Conservation (phyloP, 2,888 invertebrate genomes). For the Drosophila formosana region DNA sequence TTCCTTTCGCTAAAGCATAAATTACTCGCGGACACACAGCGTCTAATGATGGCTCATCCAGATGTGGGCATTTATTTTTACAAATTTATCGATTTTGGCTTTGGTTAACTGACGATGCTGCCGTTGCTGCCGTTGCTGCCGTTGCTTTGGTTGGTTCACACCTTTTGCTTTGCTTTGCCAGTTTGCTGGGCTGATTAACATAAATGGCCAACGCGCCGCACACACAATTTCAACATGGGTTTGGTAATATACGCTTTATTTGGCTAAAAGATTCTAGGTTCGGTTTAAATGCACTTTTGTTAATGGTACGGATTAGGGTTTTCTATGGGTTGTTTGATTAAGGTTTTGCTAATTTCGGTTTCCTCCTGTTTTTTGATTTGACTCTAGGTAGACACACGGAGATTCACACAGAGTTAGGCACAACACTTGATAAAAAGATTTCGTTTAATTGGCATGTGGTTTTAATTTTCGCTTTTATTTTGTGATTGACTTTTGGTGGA, state of each 20-base stretch:
- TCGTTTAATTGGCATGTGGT: constrained; percentile 39
- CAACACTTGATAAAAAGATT: constrained; percentile 15
- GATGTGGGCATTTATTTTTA: constrained; percentile 42
- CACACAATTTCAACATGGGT: constrained; percentile 13
- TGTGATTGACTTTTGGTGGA: constrained; percentile 28
- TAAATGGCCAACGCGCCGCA: constrained; percentile 15
- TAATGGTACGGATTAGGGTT: constrained; percentile 28
- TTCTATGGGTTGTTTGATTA: constrained; percentile 3
- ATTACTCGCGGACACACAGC: neutral
- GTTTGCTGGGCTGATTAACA: constrained; percentile 29
- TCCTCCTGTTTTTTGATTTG: constrained; percentile 6
- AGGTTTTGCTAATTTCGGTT: neutral
- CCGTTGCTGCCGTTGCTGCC: constrained; percentile 8
- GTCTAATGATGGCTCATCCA: constrained; percentile 6
- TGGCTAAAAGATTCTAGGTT: constrained; percentile 16
- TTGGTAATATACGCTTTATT: constrained; percentile 9
- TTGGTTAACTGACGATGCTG: constrained; percentile 16
- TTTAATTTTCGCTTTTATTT: neutral
- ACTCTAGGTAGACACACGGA: constrained; percentile 26
- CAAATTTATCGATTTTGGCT: constrained; percentile 55
- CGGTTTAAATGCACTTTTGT: constrained; percentile 58
- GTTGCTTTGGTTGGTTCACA: constrained; percentile 18
- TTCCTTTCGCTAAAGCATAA: neutral
- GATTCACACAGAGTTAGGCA: constrained; percentile 9
- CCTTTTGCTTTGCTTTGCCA: constrained; percentile 27